Base-by-base conservation (phyloP, 2,888 invertebrate species). In the Thelaira solivaga region DNA sequence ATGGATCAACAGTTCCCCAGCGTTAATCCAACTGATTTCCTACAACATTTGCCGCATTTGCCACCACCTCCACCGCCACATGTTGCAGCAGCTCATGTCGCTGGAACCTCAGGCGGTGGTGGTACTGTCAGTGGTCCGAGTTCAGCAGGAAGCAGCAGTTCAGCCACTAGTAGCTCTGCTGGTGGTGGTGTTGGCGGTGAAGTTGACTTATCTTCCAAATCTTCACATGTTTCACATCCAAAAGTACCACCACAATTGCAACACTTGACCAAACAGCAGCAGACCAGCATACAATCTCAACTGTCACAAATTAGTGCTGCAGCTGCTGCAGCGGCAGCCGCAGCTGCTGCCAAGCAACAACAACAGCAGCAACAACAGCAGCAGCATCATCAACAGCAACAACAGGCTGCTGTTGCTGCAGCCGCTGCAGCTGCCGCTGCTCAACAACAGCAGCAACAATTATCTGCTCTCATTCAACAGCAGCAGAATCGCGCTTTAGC, bases 401-500 rank as follows among this genome's bases (percentile, higher is more conserved):
- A 82, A 51, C 82, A 82, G 29, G 74, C 78, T 1, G 83, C 83
- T 4, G 83, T 82, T 11, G 82, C 83, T 22, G 81, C 80, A 8
- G 81, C 85, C 82, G 89, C 86, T 84, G 85, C 82, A 76, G 86
- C 88, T 34, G 84, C 86, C n/a, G 88, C 88, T 2, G 86, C 86
- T 67, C 82, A 85, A 78, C 90, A 89, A 2, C 90, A 89, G 59
- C 92, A 92, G 80, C 93, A 93, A 81, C 93, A 93, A 81, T 92
- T 93, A 85, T 90, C 93, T 83, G 91, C 91, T 1, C 91, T 91
- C 7, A 85, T 93, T 49, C 90, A 93, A 73, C 93, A 93, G 83
- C 93, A 93, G 81, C 93, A 93, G 85, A 92, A 90, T 84, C 88
- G 91, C 16, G 91, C 89, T 29, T 90, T 91, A 41, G 91, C 91